These are phyloP conservation scores for Crambe crambe DNA, from an alignment of 37 sponge, comb jelly and placozoan genomes.

Conservation along the genomic window DNA sequence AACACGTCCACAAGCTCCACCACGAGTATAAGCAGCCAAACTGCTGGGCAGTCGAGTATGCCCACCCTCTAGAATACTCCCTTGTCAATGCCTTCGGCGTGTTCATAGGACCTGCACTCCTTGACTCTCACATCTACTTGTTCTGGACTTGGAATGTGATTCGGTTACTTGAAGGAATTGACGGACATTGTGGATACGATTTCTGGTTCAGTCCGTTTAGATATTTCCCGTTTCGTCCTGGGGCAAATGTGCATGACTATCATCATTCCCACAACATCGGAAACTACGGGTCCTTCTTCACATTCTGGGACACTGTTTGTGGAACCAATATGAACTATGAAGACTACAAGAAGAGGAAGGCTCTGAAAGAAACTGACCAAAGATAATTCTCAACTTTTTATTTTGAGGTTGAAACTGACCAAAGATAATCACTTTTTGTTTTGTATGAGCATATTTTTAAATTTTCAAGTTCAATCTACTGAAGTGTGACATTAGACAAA, in stretches of 20 bases:
- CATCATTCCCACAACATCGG: slow-evolving; percentile 53
- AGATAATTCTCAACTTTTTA: no score
- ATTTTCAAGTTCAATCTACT: no score
- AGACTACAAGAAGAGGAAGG: no score
- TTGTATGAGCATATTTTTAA: no score
- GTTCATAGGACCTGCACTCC: slow-evolving; percentile 48
- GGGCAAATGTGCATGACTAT: no score
- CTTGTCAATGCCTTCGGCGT: slow-evolving; percentile 28
- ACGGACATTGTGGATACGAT: slow-evolving; percentile 71
- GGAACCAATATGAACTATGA: slow-evolving; percentile 65
- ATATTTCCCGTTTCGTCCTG: slow-evolving; percentile 83
- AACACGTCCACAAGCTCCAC: slow-evolving; percentile 69
- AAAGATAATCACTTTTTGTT: no score
- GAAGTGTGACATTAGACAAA: no score
- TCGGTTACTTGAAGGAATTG: no score
- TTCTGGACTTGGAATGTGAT: no score
- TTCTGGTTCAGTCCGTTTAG: slow-evolving; percentile 75
- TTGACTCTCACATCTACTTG: slow-evolving; percentile 42
- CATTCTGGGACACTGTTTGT: slow-evolving; percentile 74
- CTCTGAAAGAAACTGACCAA: no score
- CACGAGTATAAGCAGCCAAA: slow-evolving; percentile 56
- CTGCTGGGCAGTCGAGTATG: slow-evolving; percentile 41
- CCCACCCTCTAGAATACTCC: slow-evolving; percentile 59
- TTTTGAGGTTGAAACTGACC: no score
- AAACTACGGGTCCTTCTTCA: slow-evolving; percentile 72